Conservation (phyloP, 2,888 invertebrate genomes). For the Poecilobothrus nobilitatus region DNA sequence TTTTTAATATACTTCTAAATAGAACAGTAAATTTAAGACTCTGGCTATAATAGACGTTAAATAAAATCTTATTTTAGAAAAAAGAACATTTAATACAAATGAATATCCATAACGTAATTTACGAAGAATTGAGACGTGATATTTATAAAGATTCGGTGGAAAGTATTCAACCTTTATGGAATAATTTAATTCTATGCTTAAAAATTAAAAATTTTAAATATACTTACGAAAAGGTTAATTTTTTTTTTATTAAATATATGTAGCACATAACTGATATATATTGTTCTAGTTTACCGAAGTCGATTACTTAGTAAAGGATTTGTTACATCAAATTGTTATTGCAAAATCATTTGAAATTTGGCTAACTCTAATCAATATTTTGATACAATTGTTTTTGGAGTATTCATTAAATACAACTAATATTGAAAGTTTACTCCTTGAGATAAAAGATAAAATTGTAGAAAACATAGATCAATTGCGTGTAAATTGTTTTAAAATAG, state of each 20-base stretch:
- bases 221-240: neutral
- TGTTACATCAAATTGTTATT: neutral
- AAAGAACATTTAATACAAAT: slow-evolving; percentile 19
- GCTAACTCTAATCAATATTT: neutral
- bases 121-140: slow-evolving; percentile 33
- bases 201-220: slow-evolving; percentile 17
- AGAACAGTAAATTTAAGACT: slow-evolving; percentile 27
- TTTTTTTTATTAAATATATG: neutral
- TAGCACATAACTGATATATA: neutral
- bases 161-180: slow-evolving; percentile 31
- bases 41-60: no score
- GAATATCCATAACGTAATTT: slow-evolving; percentile 38
- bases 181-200: slow-evolving; percentile 35
- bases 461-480: neutral
- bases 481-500: neutral
- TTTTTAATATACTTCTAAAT: slow-evolving; percentile 32
- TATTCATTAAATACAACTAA: neutral
- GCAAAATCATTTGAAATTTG: neutral
- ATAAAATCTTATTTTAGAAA: neutral
- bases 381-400: neutral
- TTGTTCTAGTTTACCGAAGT: neutral
- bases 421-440: neutral
- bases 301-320: neutral
- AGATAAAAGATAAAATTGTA: neutral
- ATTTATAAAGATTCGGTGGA: slow-evolving; percentile 28